Evolutionary conservation across 92 coral and sea anemone genomes (phyloP).

Genomic region (Epizoanthus fatuus): DNA sequence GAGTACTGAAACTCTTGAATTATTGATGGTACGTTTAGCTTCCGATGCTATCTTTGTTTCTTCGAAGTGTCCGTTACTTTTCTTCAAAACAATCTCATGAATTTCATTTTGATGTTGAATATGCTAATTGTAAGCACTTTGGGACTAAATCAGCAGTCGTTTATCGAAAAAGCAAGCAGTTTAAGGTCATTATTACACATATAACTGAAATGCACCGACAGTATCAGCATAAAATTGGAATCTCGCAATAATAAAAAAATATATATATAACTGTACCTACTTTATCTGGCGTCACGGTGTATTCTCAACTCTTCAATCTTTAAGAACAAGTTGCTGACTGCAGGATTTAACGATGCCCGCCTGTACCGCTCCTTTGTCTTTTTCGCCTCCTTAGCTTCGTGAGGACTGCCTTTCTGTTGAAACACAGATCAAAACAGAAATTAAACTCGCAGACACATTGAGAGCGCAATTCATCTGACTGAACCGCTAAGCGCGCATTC

Average conservation of each 20-base stretch:
- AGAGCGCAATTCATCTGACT: background rate
- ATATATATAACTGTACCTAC: background rate
- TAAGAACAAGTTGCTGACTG: no score
- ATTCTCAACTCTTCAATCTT: background rate
- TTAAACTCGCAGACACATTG: background rate
- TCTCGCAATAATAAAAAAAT: background rate
- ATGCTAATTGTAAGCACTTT: background rate
- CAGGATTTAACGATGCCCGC: background rate
- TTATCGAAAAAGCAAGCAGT: background rate
- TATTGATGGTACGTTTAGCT: no score
- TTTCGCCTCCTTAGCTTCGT: no score
- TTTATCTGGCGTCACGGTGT: background rate
- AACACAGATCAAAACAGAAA: background rate
- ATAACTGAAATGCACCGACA: background rate
- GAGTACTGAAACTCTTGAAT: no score
- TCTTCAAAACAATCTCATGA: background rate
- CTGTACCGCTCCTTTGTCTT: background rate
- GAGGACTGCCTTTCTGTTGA: background rate
- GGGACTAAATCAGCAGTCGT: background rate
- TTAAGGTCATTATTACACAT: background rate
- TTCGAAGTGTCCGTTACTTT: background rate
- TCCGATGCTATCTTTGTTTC: background rate
- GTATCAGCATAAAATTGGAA: background rate
- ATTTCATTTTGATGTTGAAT: background rate
- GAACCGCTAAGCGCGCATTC: background rate